Base-by-base conservation (phyloP, 2,797 vertebrate genomes). In the Taenioides sp. region DNA sequence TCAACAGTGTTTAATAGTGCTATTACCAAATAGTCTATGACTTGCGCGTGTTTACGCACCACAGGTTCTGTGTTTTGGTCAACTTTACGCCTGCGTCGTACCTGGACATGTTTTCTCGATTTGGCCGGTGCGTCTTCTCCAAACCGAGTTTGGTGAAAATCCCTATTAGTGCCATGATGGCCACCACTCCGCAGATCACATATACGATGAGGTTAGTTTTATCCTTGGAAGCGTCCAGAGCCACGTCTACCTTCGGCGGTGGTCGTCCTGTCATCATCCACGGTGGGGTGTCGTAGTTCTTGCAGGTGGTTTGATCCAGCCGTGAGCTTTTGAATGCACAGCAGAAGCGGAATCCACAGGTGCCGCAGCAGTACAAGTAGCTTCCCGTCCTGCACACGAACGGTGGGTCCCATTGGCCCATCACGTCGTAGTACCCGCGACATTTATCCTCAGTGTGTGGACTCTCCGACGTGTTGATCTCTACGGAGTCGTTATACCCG, bases 291-390 rank as follows among this genome's bases (percentile, higher is more conserved):
- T 97, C 96, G 81, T 99, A 98, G 94, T 99, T 99, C 74, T 96
- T 98, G 88, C 98, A 99, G 89, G 93, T 95, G 88, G 93, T 96
- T 88, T 99, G 98, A 87, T 99, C 97, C 94, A 99, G 88, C 64
- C 96, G 92, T 2, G 96, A 96, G 92, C 93, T 96, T 77, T 94
- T 94, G 82, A 96, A 97, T 75, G 95, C 95, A 90, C 98, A 99
- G 92, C 98, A 99, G 93, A 98, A 99, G 80, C 97, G 93, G 93
- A 99, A 99, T 93, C 97, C 98, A 94, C 98, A 99, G 93, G 97
- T 99, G 90, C 98, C 98, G 85, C 98, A 99, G 93, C 98, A 99
- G 90, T 95, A 99, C 81, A 97, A 94, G 94, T 98, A 99, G 91
- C 93, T 96, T 74, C 96, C 96, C 2, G 97, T 98, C 88, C 88